Conservation (phyloP, 2,113 vertebrate species). For the Calonectris borealis region DNA sequence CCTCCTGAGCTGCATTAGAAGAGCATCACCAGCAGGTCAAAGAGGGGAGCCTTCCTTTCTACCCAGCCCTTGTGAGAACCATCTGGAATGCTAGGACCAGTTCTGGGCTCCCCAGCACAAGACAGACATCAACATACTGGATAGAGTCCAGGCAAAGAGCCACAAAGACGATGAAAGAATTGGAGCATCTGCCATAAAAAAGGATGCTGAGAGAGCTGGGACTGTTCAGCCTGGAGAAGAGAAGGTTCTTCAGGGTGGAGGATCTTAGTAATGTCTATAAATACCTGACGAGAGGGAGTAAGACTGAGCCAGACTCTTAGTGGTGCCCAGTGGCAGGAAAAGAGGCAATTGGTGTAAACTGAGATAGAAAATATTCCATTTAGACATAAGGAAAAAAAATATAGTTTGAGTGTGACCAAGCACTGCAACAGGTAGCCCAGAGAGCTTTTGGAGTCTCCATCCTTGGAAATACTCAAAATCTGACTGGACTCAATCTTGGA, state of each 20-base stretch:
- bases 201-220: neutral
- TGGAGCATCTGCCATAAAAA: neutral
- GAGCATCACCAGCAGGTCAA: neutral
- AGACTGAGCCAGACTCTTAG: neutral
- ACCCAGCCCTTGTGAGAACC: neutral
- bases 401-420: neutral
- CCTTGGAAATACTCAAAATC: neutral
- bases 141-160: neutral
- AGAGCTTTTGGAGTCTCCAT: neutral
- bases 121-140: neutral
- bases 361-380: neutral
- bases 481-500: neutral
- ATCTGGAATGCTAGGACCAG: neutral
- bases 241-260: rapidly evolving
- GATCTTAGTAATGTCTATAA: neutral
- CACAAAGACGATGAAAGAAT: neutral
- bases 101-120: neutral
- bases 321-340: neutral
- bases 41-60: neutral
- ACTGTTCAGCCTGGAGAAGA: neutral
- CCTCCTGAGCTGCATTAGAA: neutral
- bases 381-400: neutral
- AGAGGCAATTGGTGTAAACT: neutral
- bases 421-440: neutral
- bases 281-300: neutral